Evolutionary conservation across 1,140 invertebrate genomes (phyloP).

Genomic region (Ostrea denselamellosa): DNA sequence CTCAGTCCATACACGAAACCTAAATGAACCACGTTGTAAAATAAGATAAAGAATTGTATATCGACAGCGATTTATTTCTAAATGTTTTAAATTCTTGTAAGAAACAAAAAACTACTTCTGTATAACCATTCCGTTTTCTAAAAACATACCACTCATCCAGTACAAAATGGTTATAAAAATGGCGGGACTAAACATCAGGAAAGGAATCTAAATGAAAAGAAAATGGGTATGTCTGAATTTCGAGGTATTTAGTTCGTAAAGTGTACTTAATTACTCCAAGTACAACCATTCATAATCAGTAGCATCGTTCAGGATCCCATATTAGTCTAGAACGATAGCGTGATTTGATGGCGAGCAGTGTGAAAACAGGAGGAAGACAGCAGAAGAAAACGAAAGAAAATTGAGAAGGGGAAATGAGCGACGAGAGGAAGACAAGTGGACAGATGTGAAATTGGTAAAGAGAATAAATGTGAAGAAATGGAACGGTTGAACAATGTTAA

Average conservation of each 20-base stretch:
- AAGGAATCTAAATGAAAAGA: conserved; percentile 31
- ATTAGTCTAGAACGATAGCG: background rate
- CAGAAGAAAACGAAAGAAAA: too few species aligned
- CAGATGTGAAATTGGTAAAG: background rate
- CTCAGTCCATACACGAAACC: background rate
- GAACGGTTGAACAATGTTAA: too few species aligned
- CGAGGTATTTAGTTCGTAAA: background rate
- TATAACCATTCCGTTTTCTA: background rate
- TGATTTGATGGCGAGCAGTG: too few species aligned
- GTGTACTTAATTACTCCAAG: background rate
- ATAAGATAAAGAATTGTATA: background rate
- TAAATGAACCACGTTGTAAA: background rate
- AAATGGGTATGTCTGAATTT: background rate
- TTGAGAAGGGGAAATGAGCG: too few species aligned
- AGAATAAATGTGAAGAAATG: too few species aligned
- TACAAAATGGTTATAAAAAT: conserved; percentile 5
- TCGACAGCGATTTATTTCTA: background rate
- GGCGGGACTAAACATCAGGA: conserved; percentile 11
- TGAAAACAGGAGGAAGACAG: too few species aligned
- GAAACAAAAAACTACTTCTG: background rate
- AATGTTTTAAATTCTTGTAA: background rate
- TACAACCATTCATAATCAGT: background rate
- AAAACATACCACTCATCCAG: conserved; percentile 38
- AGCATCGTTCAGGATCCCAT: background rate
- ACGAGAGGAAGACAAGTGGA: too few species aligned